These are phyloP conservation scores for Leptoteleia sp. DNA, from an alignment of 1,140 invertebrate genomes.

Conservation along the genomic window DNA sequence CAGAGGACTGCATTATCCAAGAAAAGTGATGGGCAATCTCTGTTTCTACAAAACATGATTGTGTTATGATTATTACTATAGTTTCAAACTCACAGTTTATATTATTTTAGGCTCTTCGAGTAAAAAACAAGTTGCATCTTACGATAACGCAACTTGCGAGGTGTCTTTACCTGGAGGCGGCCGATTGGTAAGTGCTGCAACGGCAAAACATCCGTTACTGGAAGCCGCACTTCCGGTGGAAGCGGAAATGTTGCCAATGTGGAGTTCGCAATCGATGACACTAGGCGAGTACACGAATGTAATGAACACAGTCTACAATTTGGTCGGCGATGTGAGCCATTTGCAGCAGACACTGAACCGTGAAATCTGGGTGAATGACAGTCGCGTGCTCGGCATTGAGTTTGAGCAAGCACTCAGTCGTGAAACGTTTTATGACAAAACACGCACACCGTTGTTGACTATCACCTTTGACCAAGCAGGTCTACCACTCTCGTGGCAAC, in stretches of 20 bases:
- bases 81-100: too few relatives aligned
- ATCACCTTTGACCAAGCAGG: conserved; percentile 94
- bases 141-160: conserved; percentile 89
- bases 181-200: conserved; percentile 87
- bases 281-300: conserved; percentile 89
- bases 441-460: conserved; percentile 89
- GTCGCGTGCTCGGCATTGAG: conserved; percentile 91
- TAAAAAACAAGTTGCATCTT: conserved; percentile 85
- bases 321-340: conserved; percentile 91
- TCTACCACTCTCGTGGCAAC: conserved; percentile 89
- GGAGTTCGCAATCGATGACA: conserved; percentile 89
- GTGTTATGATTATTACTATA: conserved; percentile 53
- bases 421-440: conserved; percentile 93
- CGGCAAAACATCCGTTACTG: conserved; percentile 91
- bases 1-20: too few relatives aligned
- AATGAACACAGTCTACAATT: conserved; percentile 90
- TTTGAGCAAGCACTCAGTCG: conserved; percentile 93
- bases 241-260: conserved; percentile 94
- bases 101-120: conserved; percentile 84
- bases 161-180: conserved; percentile 86
- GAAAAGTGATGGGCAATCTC: too few relatives aligned
- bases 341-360: conserved; percentile 90
- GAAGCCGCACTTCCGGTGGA: conserved; percentile 94
- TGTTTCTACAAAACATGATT: too few relatives aligned
- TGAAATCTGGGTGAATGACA: conserved; percentile 92